These are phyloP conservation scores for Microctonus hyperodae DNA, from an alignment of 2,888 invertebrate genomes.

Conservation along the genomic window DNA sequence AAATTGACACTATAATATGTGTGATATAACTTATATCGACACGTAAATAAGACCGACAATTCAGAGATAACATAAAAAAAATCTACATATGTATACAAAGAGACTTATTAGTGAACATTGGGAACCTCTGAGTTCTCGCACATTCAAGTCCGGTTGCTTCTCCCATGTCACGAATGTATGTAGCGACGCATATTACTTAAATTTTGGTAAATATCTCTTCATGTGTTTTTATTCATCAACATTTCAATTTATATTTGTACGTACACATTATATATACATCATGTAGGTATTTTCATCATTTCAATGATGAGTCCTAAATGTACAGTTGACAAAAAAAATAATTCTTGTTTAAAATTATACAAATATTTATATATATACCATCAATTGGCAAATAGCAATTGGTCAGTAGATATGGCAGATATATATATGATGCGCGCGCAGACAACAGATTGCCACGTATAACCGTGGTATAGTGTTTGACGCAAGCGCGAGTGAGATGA, in stretches of 20 bases:
- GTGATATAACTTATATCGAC: no score
- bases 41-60: no score
- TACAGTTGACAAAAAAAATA: background rate
- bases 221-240: background rate
- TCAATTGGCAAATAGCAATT: no score
- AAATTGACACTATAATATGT: no score
- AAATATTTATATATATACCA: no score
- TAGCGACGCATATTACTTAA: background rate
- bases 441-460: background rate
- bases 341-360: background rate
- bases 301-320: background rate
- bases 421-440: conserved; percentile 11
- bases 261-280: no score
- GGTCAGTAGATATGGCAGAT: background rate
- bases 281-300: background rate
- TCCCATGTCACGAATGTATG: background rate
- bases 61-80: no score
- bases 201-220: background rate
- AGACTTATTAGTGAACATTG: no score
- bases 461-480: background rate
- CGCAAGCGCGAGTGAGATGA: background rate
- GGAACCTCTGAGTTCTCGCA: background rate
- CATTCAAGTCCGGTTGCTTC: background rate
- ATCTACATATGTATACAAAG: no score
- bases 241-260: no score